Percentiles rank a stretch among this genome's conserved stretches.
These are phyloP conservation scores for Clivina fossor DNA, from an alignment of 2,888 invertebrate species.

Conservation along the genomic window DNA sequence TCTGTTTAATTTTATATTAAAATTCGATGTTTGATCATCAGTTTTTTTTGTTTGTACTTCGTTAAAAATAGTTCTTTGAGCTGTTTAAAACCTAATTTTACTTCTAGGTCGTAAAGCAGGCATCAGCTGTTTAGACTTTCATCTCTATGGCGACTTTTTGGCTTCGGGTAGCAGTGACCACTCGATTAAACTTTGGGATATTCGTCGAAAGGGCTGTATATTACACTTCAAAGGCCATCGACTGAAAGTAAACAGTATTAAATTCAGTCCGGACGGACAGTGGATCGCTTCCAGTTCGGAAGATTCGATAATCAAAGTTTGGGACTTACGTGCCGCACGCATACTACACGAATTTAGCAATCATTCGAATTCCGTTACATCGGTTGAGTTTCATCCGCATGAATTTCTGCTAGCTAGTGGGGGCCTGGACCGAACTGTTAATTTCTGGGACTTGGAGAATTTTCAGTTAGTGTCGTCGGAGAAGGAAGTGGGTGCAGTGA, in stretches of 20 bases:
- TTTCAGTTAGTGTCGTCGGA: conserved; percentile 62
- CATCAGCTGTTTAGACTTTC: conserved; percentile 88
- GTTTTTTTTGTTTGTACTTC: no score
- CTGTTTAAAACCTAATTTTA: no score
- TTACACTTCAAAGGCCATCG: conserved; percentile 93
- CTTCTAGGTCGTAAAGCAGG: conserved; percentile 87
- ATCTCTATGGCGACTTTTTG: conserved; percentile 93
- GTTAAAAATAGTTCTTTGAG: no score
- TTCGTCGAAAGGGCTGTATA: conserved; percentile 90
- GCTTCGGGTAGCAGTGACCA: conserved; percentile 93
- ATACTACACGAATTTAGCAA: conserved; percentile 85
- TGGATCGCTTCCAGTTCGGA: conserved; percentile 97
- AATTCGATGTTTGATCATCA: no score
- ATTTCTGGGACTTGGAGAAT: conserved; percentile 95
- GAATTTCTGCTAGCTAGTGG: conserved; percentile 93
- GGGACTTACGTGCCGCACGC: conserved; percentile 92
- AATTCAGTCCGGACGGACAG: conserved; percentile 96
- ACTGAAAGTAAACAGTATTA: conserved; percentile 86
- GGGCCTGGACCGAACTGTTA: conserved; percentile 83
- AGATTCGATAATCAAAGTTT: conserved; percentile 80
- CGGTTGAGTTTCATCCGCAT: conserved; percentile 95
- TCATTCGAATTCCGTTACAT: conserved; percentile 82
- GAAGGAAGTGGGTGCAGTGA: conserved; percentile 51
- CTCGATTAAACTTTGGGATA: conserved; percentile 92
- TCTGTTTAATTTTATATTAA: no score